Base-by-base conservation (phyloP, 2,888 invertebrate genomes). In the Drosophila mettleri region DNA sequence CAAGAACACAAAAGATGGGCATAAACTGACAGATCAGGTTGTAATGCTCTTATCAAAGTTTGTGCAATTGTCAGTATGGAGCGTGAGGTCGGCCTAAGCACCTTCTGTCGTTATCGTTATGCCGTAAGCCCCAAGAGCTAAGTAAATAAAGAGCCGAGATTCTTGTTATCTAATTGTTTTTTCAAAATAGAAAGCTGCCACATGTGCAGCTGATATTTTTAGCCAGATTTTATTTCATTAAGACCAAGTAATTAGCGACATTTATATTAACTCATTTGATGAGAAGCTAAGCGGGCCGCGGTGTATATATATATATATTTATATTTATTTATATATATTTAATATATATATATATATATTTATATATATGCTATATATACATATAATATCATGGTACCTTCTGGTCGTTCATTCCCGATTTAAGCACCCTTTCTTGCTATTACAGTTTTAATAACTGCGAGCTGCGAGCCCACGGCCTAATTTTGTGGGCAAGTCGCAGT, bases 401-500 rank as follows among this genome's bases (percentile, higher is more conserved):
- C 24, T 16, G 16, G 43, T 45, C 45, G 27, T 6, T 0, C 16
- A 16, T 12, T 12, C 16, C 45, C 27, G 16, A 1, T 24, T 24
- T 9, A 1, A 43, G 5, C n/a, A 12, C 12, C 16, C 16, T 29
- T 45, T 27, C 16, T 41, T 16, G 45, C 7, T 45, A 27, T 27
- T 27, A 18, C 10, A 18, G 27, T 12, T 45, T 27, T 45, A 27
- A 45, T 43, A 27, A 27, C 45, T 45, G 45, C 27, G 45, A 45
- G 27, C 45, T 27, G 16, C 33, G n/a, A 22, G 12, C 33, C 33
- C 33, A 52, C 34, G 60, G 29, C 45, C 53, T 39, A 41, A 52
- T 63, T 80, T 71, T 22, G 54, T 48, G 39, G 66, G 34, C 46
- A 49, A 63, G 65, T 29, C 34, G 49, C 14, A 20, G 84, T 49